phyloP scores from a whole-genome alignment of 2,797 vertebrate species.

The Leucoraja ocellata region DNA sequence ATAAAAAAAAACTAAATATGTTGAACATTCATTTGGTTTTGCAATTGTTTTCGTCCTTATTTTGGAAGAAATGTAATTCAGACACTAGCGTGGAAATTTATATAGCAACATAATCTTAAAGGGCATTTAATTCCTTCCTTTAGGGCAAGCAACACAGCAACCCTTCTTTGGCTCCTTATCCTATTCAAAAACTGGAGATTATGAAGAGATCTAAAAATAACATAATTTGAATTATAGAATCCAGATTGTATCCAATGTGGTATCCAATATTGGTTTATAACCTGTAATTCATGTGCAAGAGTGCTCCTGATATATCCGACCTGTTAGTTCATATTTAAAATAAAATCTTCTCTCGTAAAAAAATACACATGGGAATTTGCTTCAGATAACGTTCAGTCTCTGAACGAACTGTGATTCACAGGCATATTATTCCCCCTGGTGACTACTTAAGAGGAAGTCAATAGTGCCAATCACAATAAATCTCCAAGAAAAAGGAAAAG shows the following conservation, averaged over 20 bases:
- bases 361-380: conserved; percentile 1
- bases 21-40: too few relatives aligned
- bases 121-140: too few relatives aligned
- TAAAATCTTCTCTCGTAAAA: background rate
- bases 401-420: background rate
- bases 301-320: background rate
- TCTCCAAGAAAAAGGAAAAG: background rate
- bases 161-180: too few relatives aligned
- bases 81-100: background rate
- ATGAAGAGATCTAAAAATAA: conserved; percentile 10
- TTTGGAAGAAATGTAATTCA: background rate
- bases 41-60: too few relatives aligned
- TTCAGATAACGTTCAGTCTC: background rate
- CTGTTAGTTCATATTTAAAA: background rate
- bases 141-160: too few relatives aligned
- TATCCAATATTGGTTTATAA: background rate
- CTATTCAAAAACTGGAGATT: background rate
- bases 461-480: background rate
- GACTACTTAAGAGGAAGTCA: background rate
- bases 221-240: background rate
- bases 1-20: too few relatives aligned
- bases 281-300: background rate
- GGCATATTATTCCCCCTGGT: background rate
- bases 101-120: background rate
- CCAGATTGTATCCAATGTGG: background rate